Percentiles rank a stretch among this genome's conserved stretches.
phyloP scores from a whole-genome alignment of 1,140 invertebrate genomes.

The Venustaconcha ellipsiformis region DNA sequence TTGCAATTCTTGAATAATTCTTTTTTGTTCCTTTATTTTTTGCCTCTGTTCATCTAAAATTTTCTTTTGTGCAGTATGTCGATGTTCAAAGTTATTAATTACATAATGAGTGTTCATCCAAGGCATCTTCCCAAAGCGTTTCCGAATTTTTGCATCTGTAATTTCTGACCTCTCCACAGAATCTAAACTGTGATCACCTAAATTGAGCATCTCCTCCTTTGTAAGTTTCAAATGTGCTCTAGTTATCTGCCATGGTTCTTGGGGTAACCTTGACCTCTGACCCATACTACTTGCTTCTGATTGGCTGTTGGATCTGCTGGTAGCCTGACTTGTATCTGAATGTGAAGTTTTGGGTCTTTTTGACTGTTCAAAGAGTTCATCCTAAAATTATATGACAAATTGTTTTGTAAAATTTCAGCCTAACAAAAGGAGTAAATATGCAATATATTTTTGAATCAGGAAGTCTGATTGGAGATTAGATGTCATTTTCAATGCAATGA shows the following conservation, averaged over 20 bases:
- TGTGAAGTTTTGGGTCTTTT: slow-evolving; percentile 25
- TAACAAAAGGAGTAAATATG: no score
- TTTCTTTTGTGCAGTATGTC: slow-evolving; percentile 65
- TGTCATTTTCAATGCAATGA: no score
- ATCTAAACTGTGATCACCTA: no score
- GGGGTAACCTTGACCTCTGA: slow-evolving; percentile 40
- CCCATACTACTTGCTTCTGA: no score
- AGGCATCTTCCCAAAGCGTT: slow-evolving; percentile 49
- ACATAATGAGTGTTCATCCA: slow-evolving; percentile 57
- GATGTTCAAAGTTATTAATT: slow-evolving; percentile 62
- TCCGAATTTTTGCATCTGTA: slow-evolving; percentile 39
- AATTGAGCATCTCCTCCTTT: slow-evolving; percentile 45
- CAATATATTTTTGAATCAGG: no score
- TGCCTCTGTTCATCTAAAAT: slow-evolving; percentile 61
- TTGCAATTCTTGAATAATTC: slow-evolving; percentile 64
- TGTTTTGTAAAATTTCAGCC: no score
- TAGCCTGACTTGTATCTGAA: no score
- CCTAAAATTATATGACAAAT: slow-evolving; percentile 20
- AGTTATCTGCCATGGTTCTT: slow-evolving; percentile 63
- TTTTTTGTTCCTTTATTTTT: slow-evolving; percentile 62
- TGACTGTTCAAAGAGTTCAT: slow-evolving; percentile 46
- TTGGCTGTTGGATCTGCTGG: no score
- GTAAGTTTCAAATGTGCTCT: slow-evolving; percentile 58
- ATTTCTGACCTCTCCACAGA: slow-evolving; percentile 2
- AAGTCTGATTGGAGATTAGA: no score